A percentile compares a stretch with the other conserved stretches of the same genome.
These are phyloP conservation scores for Proisotoma minuta DNA, from an alignment of 2,888 invertebrate genomes.

Conservation along the genomic window DNA sequence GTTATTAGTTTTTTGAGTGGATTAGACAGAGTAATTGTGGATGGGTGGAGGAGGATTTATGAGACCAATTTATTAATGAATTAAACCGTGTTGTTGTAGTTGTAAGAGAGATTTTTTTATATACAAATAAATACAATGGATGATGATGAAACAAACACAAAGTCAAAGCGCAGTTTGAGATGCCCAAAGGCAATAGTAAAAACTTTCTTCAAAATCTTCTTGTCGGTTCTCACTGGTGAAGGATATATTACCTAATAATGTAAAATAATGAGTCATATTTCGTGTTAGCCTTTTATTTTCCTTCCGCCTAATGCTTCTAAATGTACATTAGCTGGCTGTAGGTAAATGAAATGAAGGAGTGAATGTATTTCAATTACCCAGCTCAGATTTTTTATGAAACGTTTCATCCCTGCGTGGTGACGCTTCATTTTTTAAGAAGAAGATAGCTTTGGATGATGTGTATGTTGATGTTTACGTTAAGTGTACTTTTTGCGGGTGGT, in stretches of 20 bases:
- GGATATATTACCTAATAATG: conserved; percentile 13
- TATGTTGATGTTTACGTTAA: no score
- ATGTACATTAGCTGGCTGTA: conserved; percentile 10
- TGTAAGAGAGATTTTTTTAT: no score
- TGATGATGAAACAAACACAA: background rate
- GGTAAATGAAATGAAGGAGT: conserved; percentile 17
- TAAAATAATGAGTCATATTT: conserved; percentile 18
- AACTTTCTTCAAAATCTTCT: background rate
- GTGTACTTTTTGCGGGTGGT: conserved; percentile 28
- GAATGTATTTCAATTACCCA: background rate
- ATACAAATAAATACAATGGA: background rate
- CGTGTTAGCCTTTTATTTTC: conserved; percentile 16
- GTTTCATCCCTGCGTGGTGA: background rate
- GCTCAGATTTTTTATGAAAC: background rate
- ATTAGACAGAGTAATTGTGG: conserved; percentile 20
- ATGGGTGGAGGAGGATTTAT: conserved; percentile 31
- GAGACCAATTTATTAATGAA: conserved; percentile 32
- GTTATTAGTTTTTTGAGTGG: background rate
- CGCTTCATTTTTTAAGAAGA: conserved; percentile 4
- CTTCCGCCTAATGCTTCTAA: conserved; percentile 1
- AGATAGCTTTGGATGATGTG: background rate
- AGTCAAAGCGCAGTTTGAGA: no score
- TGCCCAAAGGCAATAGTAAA: background rate
- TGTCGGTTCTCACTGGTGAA: conserved; percentile 1
- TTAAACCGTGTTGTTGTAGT: conserved; percentile 33